Evolutionary conservation across 2,113 vertebrate species (phyloP), one percentile per base, ranked within the genome.

Genomic region (Xiphorhynchus elegans): DNA sequence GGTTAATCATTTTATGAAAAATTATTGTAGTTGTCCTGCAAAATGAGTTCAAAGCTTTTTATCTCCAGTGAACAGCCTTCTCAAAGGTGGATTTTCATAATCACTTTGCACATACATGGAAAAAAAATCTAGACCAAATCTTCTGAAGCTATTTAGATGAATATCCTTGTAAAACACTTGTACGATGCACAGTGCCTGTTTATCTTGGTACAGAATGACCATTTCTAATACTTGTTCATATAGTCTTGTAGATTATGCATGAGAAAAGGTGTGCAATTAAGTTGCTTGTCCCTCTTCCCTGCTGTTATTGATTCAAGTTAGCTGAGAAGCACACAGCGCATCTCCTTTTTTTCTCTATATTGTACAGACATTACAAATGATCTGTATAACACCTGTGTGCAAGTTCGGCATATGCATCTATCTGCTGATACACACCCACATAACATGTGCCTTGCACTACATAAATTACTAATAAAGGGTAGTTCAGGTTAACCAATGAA

Each of bases 391-490:
- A 95, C 58, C 77, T 87, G 67, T 49, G 66, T 86, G 74, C 50
- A 59, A 49, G 63, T 69, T 93, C 85, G 21, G 62, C 25, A 7
- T 37, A n/a, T 23, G 59, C 63, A 74, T 42, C 40, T 77, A 17
- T 74, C 83, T 85, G 70, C 58, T 66, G 90, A 79, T 62, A 74
- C 31, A 73, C 63, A 79, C 42, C 25, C 47, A 42, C 14, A 9
- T 67, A 92, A 70, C 68, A 84, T n/a, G 25, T 0, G 13, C 29
- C 20, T 21, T 85, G 58, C 84, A 91, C 84, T 76, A 68, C 72
- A 86, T 94, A 95, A 95, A 95, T 96, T 93, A 84, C 79, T 87
- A 79, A 75, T 93, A 95, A 95, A 84, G 72, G 68, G 44, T 60
- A 76, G 62, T 58, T 94, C 87, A 66, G 62, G 76, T 58, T 89